Conservation (phyloP, 1,140 invertebrate species). For the Campoletis sonorensis region DNA sequence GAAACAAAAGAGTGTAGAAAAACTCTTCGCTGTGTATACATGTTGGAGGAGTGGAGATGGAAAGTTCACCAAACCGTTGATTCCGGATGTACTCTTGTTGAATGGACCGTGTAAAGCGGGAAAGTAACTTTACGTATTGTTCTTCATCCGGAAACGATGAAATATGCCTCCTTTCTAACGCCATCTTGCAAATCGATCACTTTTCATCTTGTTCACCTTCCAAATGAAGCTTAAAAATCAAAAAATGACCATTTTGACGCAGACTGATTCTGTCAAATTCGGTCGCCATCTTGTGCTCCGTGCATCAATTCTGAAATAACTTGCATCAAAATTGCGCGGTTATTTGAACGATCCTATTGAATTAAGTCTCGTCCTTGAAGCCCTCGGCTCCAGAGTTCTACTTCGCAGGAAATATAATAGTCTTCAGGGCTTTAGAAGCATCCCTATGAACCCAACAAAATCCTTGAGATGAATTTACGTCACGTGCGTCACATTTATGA, state of each 20-base stretch:
- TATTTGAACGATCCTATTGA: background rate
- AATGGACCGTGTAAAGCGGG: slow-evolving; percentile 20
- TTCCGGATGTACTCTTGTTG: background rate
- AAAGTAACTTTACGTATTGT: background rate
- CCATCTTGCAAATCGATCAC: background rate
- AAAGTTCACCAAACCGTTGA: slow-evolving; percentile 18
- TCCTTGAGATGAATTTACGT: slow-evolving; percentile 44
- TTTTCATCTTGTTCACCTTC: too few species aligned
- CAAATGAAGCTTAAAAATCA: too few species aligned
- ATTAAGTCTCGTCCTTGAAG: background rate
- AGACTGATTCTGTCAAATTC: too few species aligned
- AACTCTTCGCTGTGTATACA: background rate
- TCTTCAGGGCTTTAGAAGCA: background rate
- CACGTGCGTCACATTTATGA: slow-evolving; percentile 35
- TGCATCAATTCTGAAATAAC: background rate
- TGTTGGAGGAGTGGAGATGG: background rate
- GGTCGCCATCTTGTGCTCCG: too few species aligned
- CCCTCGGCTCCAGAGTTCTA: background rate
- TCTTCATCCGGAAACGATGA: background rate
- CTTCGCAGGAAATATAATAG: background rate
- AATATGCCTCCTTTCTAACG: background rate
- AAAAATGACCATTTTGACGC: too few species aligned
- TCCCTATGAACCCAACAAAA: background rate
- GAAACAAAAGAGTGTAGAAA: background rate
- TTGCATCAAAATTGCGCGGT: background rate